These are phyloP conservation scores for Pseudopodoces humilis DNA, from an alignment of 2,113 vertebrate species.

Conservation along the genomic window DNA sequence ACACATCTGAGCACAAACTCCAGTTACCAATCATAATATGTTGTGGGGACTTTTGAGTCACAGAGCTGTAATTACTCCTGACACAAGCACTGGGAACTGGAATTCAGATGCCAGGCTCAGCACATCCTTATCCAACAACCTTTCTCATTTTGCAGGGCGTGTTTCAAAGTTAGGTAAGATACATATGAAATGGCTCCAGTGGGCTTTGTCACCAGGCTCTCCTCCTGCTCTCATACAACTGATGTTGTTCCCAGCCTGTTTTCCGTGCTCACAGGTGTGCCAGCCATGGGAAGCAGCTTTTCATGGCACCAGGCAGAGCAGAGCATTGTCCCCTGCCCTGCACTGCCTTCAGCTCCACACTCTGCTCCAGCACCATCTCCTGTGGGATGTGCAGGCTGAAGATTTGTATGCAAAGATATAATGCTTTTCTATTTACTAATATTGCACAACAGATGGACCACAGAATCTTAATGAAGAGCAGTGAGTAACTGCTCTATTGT, in stretches of 20 bases:
- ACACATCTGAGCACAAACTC: neutral
- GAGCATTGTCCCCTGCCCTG: fast-evolving
- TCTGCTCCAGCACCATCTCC: neutral
- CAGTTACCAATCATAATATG: fast-evolving
- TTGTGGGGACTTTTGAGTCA: neutral
- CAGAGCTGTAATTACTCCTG: neutral
- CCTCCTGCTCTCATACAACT: neutral
- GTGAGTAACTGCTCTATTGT: constrained; percentile 13
- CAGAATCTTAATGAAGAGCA: constrained; percentile 7
- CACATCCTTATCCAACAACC: neutral
- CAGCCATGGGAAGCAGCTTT: neutral
- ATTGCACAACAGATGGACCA: constrained; percentile 12
- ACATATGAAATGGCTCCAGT: neutral
- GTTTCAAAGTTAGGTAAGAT: neutral
- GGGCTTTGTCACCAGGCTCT: neutral
- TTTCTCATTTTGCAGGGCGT: neutral
- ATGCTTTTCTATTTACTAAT: neutral
- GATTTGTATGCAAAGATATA: neutral
- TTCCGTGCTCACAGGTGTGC: neutral
- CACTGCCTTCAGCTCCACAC: neutral
- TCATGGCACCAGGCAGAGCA: neutral
- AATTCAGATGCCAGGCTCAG: neutral
- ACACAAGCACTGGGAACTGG: neutral
- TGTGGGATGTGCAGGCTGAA: neutral
- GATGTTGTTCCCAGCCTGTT: neutral